Evolutionary conservation across 2,113 vertebrate species (phyloP), one percentile per base, ranked within the genome.

Genomic region (Anhinga rufa): DNA sequence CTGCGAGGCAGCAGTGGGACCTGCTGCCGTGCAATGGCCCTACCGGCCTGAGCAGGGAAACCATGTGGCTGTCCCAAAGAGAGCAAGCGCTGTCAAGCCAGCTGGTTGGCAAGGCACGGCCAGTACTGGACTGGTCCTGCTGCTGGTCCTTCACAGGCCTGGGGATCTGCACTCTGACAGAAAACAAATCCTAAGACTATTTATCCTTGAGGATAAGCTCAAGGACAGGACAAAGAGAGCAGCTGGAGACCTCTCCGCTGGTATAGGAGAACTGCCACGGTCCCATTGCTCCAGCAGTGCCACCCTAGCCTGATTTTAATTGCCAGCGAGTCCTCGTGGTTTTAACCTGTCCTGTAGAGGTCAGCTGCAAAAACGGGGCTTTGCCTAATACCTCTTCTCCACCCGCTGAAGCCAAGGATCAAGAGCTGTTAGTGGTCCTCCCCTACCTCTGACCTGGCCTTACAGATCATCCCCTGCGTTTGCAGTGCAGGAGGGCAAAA

Each of bases 221-320:
- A 40, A 64, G 36, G 48, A 44, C 16, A 64, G 49, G 32, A 38
- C 62, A 38, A 44, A 58, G 14, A 44, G 26, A 52, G 11, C 19
- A 22, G 57, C 48, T 9, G 5, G 38, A 31, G 25, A 40, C 36
- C 32, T 5, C 22, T 71, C 51, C 38, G 7, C 22, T 14, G 22
- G 19, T 0, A 0, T 24, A n/a, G 65, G 32, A 51, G 58, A 85
- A 58, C 31, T 72, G 49, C 49, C 25, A 42, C 0, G 1, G 40
- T 26, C 57, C 28, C 12, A 6, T 26, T 54, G 29, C 22, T 34
- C 60, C 68, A 60, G 58, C 29, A 74, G 38, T 54, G 29, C 46
- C 54, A 36, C 16, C 32, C n/a, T 19, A 49, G 36, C 26, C 42
- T 32, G 17, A 44, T 78, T 57, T 64, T 51, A 57, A 42, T 36